Base-by-base conservation (phyloP, 2,113 vertebrate species). In the Aspidoscelis tigris region DNA sequence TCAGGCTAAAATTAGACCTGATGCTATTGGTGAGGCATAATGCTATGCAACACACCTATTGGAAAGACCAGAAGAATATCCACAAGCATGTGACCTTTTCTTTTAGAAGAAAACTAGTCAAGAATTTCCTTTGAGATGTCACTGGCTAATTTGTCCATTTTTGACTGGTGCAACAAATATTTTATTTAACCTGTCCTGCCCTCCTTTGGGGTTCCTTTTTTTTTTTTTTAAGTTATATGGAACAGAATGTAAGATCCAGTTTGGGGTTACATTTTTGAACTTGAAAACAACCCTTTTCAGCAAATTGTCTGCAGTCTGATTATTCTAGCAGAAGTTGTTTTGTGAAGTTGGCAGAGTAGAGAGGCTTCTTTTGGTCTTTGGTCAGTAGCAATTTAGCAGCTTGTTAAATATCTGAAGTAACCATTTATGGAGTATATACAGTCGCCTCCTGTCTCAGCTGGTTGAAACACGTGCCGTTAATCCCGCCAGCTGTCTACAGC, bases 261-360 rank as follows among this genome's bases (percentile, higher is more conserved):
- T 33, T 33, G 81, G 55, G 84, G 64, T 64, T 89, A 84, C 85
- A 90, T 91, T 92, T 93, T 92, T 91, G 71, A 76, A 90, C 84
- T 93, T 94, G 89, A 92, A 91, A 92, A 90, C 86, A 87, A 83
- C 81, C 87, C 90, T 89, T 91, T 93, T 92, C 80, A 93, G 78
- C 66, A 82, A 86, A 83, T 74, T 43, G 78, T 81, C 87, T 84
- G 44, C 58, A 84, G 90, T 85, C 87, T 96, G 92, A 96, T 93
- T 86, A 83, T 91, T 95, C 90, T 93, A 95, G 86, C 94, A 95
- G 95, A 94, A 66, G 80, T 84, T 91, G 71, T 87, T 92, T 90
- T 79, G 65, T 89, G 82, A 89, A 89, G 86, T 82, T 88, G 86
- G 87, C 89, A 88, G 90, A 85, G 80, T 81, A 83, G 65, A 80